Base-by-base conservation (phyloP, 2,888 invertebrate species). In the Hirtodrosophila alboralis region DNA sequence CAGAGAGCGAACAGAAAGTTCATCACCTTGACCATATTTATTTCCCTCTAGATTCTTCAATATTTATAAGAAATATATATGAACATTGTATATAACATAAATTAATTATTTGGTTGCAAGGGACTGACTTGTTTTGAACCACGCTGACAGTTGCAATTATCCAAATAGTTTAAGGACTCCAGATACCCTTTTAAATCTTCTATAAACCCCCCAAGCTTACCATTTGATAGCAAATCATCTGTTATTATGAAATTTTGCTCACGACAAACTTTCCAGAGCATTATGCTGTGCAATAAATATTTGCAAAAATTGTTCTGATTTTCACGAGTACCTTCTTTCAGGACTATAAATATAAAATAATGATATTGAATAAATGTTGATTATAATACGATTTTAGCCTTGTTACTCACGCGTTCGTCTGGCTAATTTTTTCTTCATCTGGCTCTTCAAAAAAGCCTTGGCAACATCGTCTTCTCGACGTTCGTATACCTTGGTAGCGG, bases 261-360 rank as follows among this genome's bases (percentile, higher is more conserved):
- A 0, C 6, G 1, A 16, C 43, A 60, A 9, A 13, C 3, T 0
- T 6, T 30, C 71, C 57, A 67, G 2, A 1, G 31, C n/a, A 3
- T 38, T 38, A 68, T 68, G 28, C 33, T 48, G 0, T 21, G n/a
- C 1, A 57, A 10, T 0, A 68, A 1, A 26, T 65, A 30, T 8
- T 5, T 31, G 34, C 67, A 67, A 13, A 67, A 67, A 0, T 7
- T n/a, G 0, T 7, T 7, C 6, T 37, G 9, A 2, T 3, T 34
- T 0, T 9, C 8, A 4, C 3, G 2, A 0, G 7, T 8, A 7
- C 0, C 6, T 4, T 16, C 2, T 0, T 8, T 1, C 8, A 13
- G 2, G 0, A 18, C 0, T 3, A 13, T 0, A n/a, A 5, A 26
- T 5, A 4, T 0, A 18, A 7, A 16, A 16, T 3, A 10, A 7